phyloP scores from a whole-genome alignment of 2,797 vertebrate genomes.

The Poeciliopsis infans region DNA sequence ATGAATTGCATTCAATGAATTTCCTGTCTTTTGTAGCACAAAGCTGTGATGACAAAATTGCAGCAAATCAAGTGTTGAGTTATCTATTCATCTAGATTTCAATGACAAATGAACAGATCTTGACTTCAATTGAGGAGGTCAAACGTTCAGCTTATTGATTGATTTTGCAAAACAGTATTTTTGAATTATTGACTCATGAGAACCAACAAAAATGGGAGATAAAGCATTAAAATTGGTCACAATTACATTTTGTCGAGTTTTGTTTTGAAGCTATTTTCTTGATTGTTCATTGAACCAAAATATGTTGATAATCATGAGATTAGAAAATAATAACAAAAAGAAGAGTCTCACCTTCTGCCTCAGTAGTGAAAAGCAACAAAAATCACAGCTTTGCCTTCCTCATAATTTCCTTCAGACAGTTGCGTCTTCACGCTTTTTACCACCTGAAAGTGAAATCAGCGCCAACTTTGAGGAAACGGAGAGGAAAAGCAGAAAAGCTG shows the following conservation, averaged over 20 bases:
- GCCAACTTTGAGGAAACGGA: background rate
- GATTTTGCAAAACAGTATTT: conserved; percentile 12
- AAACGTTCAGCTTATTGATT: conserved; percentile 6
- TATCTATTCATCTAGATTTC: conserved; percentile 6
- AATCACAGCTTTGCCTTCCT: conserved; percentile 60
- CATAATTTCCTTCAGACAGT: conserved; percentile 50
- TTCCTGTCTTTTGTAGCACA: conserved; percentile 27
- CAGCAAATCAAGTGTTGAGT: conserved; percentile 12
- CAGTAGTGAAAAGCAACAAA: conserved; percentile 41
- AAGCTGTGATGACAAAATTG: background rate
- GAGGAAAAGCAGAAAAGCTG: background rate
- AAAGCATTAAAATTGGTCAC: background rate
- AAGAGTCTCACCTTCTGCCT: conserved; percentile 60
- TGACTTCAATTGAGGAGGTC: conserved; percentile 13
- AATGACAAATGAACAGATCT: conserved; percentile 20
- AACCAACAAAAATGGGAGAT: background rate
- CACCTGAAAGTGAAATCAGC: conserved; percentile 4
- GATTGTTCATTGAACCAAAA: background rate
- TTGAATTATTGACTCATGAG: conserved; percentile 4
- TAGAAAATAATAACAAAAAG: background rate
- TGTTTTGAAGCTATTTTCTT: background rate
- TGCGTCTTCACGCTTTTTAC: conserved; percentile 9
- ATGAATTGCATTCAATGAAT: conserved; percentile 40
- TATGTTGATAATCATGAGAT: background rate
- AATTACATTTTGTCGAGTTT: background rate